Base-by-base conservation (phyloP, 2,888 invertebrate species). In the Trachelus iudaicus region DNA sequence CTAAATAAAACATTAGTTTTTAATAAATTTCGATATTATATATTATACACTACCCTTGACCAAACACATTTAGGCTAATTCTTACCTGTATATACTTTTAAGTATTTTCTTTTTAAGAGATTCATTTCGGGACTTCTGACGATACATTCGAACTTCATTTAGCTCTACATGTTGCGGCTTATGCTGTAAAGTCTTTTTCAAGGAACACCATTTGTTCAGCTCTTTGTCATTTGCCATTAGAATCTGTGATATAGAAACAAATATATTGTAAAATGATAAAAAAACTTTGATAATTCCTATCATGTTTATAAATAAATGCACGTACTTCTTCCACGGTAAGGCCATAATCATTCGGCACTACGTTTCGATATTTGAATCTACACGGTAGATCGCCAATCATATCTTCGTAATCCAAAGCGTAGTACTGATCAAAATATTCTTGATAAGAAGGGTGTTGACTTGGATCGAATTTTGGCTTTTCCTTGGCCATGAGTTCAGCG, bases 341-440 rank as follows among this genome's bases (percentile, higher is more conserved):
- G 1, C 99, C 99, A 92, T 96, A 99, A 92, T 96, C 95, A 91
- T 99, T 99, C 0, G 98, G 96, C 69, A 95, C 93, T 0, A 97
- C 98, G 90, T 97, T 94, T 37, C 98, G 94, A 89, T 99, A 99
- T 89, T 97, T 98, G 92, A 98, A 99, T 84, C 97, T 93, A 80
- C 98, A 98, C 0, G 98, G 98, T 84, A 96, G 91, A 89, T 98
- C 98, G 0, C 95, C 98, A 75, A 99, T 96, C 76, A 99, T 94
- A 91, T 99, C 99, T 89, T 99, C 99, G 90, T 97, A 99, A 91
- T 99, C 98, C 89, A 99, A 93, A 87, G 96, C 95, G 89, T 99
- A 99, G 91, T 98, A 99, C 91, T 99, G 98, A 87, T 99, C 97
- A 89, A 98, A 95, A 89, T 98, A 98, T 85, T 98, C 94, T 56